These are phyloP conservation scores for Trachythela sp. DNA, from an alignment of 64 coral and sea anemone species.

Conservation along the genomic window DNA sequence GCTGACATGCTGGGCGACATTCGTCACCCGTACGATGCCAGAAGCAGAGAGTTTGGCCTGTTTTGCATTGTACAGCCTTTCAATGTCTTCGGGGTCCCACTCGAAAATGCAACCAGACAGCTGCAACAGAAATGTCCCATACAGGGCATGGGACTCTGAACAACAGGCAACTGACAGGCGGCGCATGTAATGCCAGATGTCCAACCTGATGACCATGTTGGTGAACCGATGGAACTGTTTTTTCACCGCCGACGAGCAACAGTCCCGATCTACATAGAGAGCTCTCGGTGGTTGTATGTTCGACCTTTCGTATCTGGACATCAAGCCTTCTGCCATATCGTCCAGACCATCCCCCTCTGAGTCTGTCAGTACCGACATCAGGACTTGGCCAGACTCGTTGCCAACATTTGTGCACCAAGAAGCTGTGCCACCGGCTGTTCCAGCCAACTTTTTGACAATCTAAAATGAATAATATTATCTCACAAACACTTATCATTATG, in stretches of 20 bases:
- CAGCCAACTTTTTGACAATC: no score
- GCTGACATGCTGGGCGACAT: not conserved
- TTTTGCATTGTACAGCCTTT: not conserved
- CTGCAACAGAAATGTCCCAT: slow-evolving; percentile 12
- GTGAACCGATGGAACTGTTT: not conserved
- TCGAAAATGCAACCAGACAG: slow-evolving; percentile 39
- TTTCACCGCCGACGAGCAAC: not conserved
- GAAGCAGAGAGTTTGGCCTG: not conserved
- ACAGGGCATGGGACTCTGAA: slow-evolving; percentile 45
- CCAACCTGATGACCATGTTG: slow-evolving; percentile 16
- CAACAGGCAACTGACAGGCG: slow-evolving; percentile 30
- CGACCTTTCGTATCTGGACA: no score
- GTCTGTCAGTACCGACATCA: slow-evolving; percentile 40
- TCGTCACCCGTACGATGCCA: not conserved
- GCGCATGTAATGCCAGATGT: slow-evolving; percentile 56
- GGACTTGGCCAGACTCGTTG: slow-evolving; percentile 41
- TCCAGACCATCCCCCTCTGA: slow-evolving; percentile 21
- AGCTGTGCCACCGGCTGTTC: no score
- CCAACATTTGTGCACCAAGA: slow-evolving; percentile 50
- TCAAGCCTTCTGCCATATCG: slow-evolving; percentile 37
- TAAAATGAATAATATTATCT: no score
- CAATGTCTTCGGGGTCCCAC: slow-evolving; percentile 29
- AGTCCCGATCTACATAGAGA: slow-evolving; percentile 49
- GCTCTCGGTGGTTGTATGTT: slow-evolving; percentile 39
- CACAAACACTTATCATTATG: no score